Conservation (phyloP, 2,888 invertebrate species). For the Smittia sp. region DNA sequence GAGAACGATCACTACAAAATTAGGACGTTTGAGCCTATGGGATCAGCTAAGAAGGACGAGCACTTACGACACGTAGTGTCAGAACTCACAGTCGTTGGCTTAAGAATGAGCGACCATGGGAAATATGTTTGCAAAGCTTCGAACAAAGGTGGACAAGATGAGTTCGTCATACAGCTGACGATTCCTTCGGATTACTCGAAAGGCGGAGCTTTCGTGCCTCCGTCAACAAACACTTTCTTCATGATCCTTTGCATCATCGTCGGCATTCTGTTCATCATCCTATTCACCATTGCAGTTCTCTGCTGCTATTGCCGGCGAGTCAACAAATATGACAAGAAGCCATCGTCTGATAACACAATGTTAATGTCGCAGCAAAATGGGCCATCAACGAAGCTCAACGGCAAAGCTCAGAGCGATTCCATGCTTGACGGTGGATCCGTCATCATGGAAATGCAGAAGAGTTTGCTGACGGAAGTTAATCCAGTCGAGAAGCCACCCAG, state of each 20-base stretch:
- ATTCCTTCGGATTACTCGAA: conserved; percentile 51
- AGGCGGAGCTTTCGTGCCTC: conserved; percentile 43
- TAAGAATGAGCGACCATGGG: conserved; percentile 65
- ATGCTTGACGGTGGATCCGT: conserved; percentile 72
- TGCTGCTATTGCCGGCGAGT: conserved; percentile 57
- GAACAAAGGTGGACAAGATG: conserved; percentile 76
- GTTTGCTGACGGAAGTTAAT: conserved; percentile 77
- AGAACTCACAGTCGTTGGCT: conserved; percentile 65
- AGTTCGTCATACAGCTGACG: conserved; percentile 68
- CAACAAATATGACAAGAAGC: conserved; percentile 57
- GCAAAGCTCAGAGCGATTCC: conserved; percentile 64
- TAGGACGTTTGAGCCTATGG: conserved; percentile 46
- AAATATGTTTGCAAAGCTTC: conserved; percentile 77
- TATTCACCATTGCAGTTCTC: conserved; percentile 46
- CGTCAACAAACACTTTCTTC: conserved; percentile 51
- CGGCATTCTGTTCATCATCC: conserved; percentile 56
- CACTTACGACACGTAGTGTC: conserved; percentile 44
- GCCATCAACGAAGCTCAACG: conserved; percentile 53
- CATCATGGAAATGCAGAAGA: conserved; percentile 80
- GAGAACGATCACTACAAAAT: conserved; percentile 49
- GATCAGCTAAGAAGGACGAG: conserved; percentile 47
- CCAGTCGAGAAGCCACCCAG: conserved; percentile 81
- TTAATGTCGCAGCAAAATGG: conserved; percentile 46
- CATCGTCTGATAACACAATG: conserved; percentile 48
- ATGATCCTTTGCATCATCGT: conserved; percentile 55